Conservation (phyloP, 2,797 vertebrate genomes). For the Silurus aristotelis region DNA sequence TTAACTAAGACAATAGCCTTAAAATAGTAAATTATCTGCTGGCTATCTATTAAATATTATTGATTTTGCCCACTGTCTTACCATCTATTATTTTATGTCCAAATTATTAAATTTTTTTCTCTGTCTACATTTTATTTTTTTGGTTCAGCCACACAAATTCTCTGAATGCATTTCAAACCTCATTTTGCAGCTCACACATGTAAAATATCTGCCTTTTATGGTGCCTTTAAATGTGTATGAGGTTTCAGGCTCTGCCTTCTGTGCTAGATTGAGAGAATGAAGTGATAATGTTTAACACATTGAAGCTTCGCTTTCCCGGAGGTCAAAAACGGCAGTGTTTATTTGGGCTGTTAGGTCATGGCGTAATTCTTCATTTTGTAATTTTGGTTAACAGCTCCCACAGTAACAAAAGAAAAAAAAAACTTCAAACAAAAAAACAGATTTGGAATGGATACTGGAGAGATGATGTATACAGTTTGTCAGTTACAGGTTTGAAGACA, state of each 20-base stretch:
- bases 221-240: conserved; percentile 40
- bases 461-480: conserved; percentile 4
- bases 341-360: conserved; percentile 37
- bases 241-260: conserved; percentile 40
- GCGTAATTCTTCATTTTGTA: conserved; percentile 33
- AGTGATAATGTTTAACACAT: conserved; percentile 38
- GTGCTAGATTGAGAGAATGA: conserved; percentile 6
- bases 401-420: conserved; percentile 28
- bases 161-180: conserved; percentile 36
- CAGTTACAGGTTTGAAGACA: not conserved
- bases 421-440: conserved; percentile 34
- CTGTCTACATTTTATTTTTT: not conserved
- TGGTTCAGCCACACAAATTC: not conserved
- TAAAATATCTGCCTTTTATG: conserved; percentile 35
- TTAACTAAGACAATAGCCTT: not conserved
- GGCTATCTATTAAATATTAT: conserved; percentile 7
- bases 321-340: conserved; percentile 40
- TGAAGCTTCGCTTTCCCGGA: conserved; percentile 23
- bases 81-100: not conserved
- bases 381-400: conserved; percentile 21
- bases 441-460: not conserved
- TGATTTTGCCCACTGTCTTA: not conserved
- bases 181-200: conserved; percentile 30
- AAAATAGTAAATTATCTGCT: not conserved
- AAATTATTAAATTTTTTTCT: not conserved